Evolutionary conservation across 2,797 vertebrate species (phyloP), one percentile per base, ranked within the genome.

Genomic region (Psittacula echo): DNA sequence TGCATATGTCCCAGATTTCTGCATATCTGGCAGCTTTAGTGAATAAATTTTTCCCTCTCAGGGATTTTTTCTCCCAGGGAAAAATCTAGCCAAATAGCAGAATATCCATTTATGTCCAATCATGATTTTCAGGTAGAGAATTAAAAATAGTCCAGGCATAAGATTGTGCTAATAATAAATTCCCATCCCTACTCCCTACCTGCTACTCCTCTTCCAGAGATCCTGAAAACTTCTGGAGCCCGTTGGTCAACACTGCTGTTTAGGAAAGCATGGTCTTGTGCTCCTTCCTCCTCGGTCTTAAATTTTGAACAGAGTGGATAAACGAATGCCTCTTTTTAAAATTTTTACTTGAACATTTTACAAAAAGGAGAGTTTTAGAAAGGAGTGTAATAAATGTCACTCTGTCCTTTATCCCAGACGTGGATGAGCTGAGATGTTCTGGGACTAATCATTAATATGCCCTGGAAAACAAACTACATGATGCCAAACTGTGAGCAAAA

Each of bases 261-360:
- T 41, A n/a, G 12, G n/a, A 34, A 47, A 62, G 0, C 26, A 30
- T 27, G 8, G 0, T 62, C 6, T 5, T 22, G 2, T 30, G 6
- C 27, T 60, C 5, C 18, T 71, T 87, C 37, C 24, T 84, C 44
- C 1, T 61, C 19, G 48, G 1, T 20, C 26, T 80, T n/a, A 83
- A 11, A 41, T 56, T 80, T 80, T 30, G 4, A 29, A 53, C 2
- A 34, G 4, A 17, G 2, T 20, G 1, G 3, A 30, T 18, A 50
- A 65, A 75, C 3, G 77, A 64, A 22, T 56, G 20, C 2, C 12
- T 54, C 13, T 6, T 74, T 71, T 67, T 83, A 64, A 8, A 53
- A 2, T 30, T 84, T 79, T 77, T 67, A 20, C 5, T 24, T 23
- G 1, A 73, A 37, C n/a, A 42, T n/a, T 9, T 39, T 51, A 48